phyloP scores from a whole-genome alignment of 2,113 vertebrate genomes.

The Seriola dumerili region DNA sequence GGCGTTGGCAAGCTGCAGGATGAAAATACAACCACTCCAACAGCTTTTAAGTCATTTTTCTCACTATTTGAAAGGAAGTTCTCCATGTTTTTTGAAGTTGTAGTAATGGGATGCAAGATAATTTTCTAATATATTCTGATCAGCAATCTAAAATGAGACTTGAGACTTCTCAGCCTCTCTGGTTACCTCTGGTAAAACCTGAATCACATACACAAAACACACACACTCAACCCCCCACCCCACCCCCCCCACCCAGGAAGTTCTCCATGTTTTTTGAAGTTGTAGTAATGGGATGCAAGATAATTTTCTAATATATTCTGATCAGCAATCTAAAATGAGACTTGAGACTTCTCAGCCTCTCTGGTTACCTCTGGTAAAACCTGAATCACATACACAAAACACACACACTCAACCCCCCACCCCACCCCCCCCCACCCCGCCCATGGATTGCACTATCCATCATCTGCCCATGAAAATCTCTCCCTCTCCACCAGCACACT shows the following conservation, averaged over 20 bases:
- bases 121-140: background rate
- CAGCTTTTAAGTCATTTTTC: background rate
- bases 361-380: constrained; percentile 1
- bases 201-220: constrained; percentile 22
- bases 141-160: constrained; percentile 2
- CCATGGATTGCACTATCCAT: constrained; percentile 65
- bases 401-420: constrained; percentile 3
- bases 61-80: background rate
- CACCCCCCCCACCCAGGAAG: background rate
- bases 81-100: constrained; percentile 8
- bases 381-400: constrained; percentile 17
- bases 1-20: background rate
- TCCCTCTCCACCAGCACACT: constrained; percentile 55
- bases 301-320: background rate
- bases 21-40: background rate
- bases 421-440: constrained; percentile 22
- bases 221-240: background rate
- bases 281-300: background rate
- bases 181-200: background rate
- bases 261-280: constrained; percentile 8
- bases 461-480: constrained; percentile 64
- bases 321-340: background rate
- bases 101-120: background rate
- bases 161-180: background rate
- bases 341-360: background rate